phyloP scores from a whole-genome alignment of 2,888 invertebrate genomes.

The Drosophila mettleri region DNA sequence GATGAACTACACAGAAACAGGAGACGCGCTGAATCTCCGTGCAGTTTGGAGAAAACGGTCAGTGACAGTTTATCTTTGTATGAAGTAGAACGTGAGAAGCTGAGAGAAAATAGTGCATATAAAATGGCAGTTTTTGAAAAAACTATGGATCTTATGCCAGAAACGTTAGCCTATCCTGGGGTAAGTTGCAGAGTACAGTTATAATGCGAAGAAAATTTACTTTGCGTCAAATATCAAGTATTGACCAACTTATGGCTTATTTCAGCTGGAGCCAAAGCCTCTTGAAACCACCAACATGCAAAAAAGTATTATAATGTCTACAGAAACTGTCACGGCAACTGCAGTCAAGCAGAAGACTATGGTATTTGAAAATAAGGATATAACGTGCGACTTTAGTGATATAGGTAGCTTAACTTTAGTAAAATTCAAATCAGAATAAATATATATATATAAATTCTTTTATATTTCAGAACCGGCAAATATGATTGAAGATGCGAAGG shows the following conservation, averaged over 20 bases:
- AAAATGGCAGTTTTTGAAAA: constrained; percentile 41
- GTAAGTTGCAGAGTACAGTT: constrained; percentile 16
- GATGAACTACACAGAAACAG: constrained; percentile 32
- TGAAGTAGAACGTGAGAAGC: constrained; percentile 32
- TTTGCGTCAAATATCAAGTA: not conserved
- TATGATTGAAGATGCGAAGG: not conserved
- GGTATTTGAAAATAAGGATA: constrained; percentile 33
- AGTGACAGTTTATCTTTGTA: constrained; percentile 50
- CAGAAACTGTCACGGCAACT: constrained; percentile 8
- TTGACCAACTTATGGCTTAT: not conserved
- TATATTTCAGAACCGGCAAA: constrained; percentile 24
- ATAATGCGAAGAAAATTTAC: not conserved
- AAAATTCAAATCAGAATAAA: not conserved
- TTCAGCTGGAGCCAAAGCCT: constrained; percentile 14
- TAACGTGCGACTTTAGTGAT: constrained; percentile 39
- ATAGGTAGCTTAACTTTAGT: constrained; percentile 33
- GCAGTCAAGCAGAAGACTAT: constrained; percentile 27
- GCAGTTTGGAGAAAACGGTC: constrained; percentile 6
- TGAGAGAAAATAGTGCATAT: constrained; percentile 40
- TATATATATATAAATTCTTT: not conserved
- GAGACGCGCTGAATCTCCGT: constrained; percentile 2
- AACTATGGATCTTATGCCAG: constrained; percentile 57
- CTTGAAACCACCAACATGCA: not conserved
- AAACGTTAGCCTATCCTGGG: not conserved
- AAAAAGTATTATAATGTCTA: constrained; percentile 3